These are phyloP conservation scores for Euleptes europaea DNA, from an alignment of 2,113 vertebrate species.

Conservation along the genomic window DNA sequence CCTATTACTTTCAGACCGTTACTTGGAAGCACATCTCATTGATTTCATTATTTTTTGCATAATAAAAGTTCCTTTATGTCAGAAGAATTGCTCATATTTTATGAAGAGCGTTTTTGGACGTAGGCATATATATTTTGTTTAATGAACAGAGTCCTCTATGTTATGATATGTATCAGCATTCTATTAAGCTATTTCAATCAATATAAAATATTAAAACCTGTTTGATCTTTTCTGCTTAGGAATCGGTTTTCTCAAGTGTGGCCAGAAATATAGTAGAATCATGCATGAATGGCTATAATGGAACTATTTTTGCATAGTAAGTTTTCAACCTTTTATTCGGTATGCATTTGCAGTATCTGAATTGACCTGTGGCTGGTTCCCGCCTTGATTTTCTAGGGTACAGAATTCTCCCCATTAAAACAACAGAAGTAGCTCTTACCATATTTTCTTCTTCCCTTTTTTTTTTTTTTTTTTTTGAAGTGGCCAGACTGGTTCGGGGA, in stretches of 20 bases:
- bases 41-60: conserved; percentile 3
- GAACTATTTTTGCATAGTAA: conserved; percentile 99
- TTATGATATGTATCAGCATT: background rate
- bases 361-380: background rate
- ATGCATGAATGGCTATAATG: conserved; percentile 96
- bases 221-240: conserved; percentile 74
- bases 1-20: background rate
- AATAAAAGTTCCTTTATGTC: background rate
- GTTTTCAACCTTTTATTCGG: conserved; percentile 55
- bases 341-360: background rate
- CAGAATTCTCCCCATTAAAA: background rate
- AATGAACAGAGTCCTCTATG: background rate
- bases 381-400: background rate
- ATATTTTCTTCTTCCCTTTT: background rate
- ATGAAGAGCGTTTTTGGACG: background rate
- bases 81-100: background rate
- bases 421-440: background rate
- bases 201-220: conserved; percentile 9
- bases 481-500: conserved; percentile 96
- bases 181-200: background rate
- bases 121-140: background rate
- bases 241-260: conserved; percentile 90
- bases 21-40: background rate
- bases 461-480: conserved; percentile 68
- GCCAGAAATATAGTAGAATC: conserved; percentile 94